Conservation (phyloP, 2,113 vertebrate genomes). For the Phasianus colchicus region DNA sequence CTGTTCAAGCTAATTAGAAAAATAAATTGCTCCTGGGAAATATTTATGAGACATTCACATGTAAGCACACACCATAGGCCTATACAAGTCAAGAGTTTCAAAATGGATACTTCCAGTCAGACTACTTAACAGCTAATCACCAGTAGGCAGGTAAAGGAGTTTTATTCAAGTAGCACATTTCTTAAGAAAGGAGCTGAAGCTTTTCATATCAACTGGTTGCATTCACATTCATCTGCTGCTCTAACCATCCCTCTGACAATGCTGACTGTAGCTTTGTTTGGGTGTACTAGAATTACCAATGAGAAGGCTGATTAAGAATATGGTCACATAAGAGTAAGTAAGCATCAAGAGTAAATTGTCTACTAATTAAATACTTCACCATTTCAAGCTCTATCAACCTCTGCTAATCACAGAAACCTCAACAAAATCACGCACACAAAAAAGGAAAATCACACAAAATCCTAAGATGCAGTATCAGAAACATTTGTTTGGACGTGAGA, state of each 20-base stretch:
- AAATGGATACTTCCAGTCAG: conserved; percentile 34
- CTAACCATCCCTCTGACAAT: conserved; percentile 41
- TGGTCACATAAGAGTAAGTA: conserved; percentile 42
- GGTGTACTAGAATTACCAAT: conserved; percentile 20
- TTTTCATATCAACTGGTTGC: conserved; percentile 22
- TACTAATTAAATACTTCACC: conserved; percentile 32
- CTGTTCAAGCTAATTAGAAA: conserved; percentile 61
- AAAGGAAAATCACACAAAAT: neutral
- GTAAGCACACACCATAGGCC: conserved; percentile 33
- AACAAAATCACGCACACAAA: neutral
- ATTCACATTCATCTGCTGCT: neutral
- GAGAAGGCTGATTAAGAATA: conserved; percentile 46
- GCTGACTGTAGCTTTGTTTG: conserved; percentile 29
- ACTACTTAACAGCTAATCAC: conserved; percentile 48
- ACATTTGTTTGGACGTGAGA: neutral
- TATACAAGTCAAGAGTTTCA: conserved; percentile 47
- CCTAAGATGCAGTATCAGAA: neutral
- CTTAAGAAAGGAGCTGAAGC: conserved; percentile 41
- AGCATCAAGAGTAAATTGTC: conserved; percentile 36
- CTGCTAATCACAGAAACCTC: neutral
- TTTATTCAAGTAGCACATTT: conserved; percentile 34
- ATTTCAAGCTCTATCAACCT: conserved; percentile 14
- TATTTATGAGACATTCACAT: conserved; percentile 65
- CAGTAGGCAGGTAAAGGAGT: conserved; percentile 13
- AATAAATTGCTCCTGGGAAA: conserved; percentile 68